phyloP scores from a whole-genome alignment of 92 coral and sea anemone species.

The Bergia sp. region DNA sequence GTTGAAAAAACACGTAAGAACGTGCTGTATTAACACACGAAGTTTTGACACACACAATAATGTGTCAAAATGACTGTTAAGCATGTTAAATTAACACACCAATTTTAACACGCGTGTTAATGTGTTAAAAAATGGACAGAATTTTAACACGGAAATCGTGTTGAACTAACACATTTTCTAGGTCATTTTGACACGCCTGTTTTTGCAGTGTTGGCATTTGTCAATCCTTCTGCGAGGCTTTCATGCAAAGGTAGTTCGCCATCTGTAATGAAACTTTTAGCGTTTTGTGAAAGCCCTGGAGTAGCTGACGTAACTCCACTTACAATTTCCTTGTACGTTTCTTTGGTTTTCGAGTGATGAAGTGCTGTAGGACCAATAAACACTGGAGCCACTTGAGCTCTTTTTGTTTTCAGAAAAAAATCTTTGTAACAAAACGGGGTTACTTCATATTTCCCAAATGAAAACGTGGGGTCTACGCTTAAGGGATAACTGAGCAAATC shows the following conservation, averaged over 20 bases:
- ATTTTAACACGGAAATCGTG: no score
- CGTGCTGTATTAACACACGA: constrained; percentile 20
- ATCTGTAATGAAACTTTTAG: constrained; percentile 40
- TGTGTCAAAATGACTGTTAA: constrained; percentile 9
- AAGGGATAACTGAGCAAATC: constrained; percentile 21
- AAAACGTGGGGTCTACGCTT: constrained; percentile 47
- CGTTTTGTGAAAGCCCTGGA: constrained; percentile 37
- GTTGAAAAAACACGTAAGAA: neutral
- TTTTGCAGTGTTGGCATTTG: constrained; percentile 34
- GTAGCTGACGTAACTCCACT: constrained; percentile 39
- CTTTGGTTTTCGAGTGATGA: constrained; percentile 42
- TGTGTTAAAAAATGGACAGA: neutral
- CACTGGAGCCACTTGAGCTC: constrained; percentile 40
- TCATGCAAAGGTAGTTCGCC: constrained; percentile 44
- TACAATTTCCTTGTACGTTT: constrained; percentile 46
- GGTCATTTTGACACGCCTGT: no score
- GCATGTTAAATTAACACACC: neutral
- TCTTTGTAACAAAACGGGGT: constrained; percentile 50
- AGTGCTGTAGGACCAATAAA: constrained; percentile 51
- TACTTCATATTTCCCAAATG: constrained; percentile 36
- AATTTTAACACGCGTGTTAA: neutral
- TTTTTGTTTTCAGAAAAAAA: constrained; percentile 37
- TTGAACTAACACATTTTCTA: no score
- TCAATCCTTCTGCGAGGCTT: constrained; percentile 46
- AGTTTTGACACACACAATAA: constrained; percentile 5